Evolutionary conservation across 2,888 invertebrate genomes (phyloP).

Genomic region (Encarsia formosa): DNA sequence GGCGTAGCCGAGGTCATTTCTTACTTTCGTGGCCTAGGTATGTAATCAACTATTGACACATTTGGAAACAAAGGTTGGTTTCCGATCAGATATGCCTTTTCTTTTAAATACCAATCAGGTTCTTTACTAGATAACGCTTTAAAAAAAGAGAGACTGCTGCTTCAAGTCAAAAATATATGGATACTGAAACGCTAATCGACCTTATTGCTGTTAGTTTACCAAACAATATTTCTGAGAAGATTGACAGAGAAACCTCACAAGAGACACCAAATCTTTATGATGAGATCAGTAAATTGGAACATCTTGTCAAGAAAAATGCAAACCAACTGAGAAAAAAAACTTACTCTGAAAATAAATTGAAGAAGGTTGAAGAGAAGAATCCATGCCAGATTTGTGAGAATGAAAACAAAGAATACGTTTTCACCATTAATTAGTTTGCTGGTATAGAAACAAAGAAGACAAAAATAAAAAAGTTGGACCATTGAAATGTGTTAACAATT

Average conservation of each 20-base stretch:
- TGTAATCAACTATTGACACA: too few relatives aligned
- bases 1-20: too few relatives aligned
- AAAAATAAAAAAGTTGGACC: too few relatives aligned
- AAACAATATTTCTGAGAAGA: conserved; percentile 20
- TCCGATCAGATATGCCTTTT: conserved; percentile 17
- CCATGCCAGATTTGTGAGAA: neutral
- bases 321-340: neutral
- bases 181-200: conserved; percentile 30
- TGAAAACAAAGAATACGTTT: neutral
- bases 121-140: conserved; percentile 32
- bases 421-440: neutral
- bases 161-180: conserved; percentile 22
- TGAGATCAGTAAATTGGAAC: conserved; percentile 37
- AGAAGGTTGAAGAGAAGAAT: neutral
- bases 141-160: conserved; percentile 28
- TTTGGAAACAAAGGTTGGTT: too few relatives aligned
- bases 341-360: neutral
- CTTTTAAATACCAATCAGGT: conserved; percentile 31
- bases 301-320: conserved; percentile 7
- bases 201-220: conserved; percentile 32
- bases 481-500: neutral
- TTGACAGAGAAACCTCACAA: conserved; percentile 14
- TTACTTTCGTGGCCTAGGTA: too few relatives aligned
- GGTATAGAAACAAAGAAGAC: neutral
- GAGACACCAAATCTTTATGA: conserved; percentile 32